These are phyloP conservation scores for Poeciliopsis infans DNA, from an alignment of 2,797 vertebrate species.

Conservation along the genomic window DNA sequence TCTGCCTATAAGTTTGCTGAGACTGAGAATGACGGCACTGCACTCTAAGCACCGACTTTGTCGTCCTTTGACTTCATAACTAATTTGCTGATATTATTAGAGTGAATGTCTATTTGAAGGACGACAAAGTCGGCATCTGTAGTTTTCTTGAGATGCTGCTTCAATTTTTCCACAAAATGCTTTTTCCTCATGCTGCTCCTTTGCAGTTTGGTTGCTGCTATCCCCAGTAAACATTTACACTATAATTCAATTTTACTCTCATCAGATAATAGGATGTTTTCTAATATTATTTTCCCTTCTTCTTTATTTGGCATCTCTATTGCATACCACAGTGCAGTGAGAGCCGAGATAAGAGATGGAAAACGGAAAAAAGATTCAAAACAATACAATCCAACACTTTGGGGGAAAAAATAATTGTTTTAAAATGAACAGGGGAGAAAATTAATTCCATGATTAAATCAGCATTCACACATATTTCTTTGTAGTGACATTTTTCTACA, in stretches of 20 bases:
- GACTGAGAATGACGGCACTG: too few species aligned
- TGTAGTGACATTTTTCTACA: too few species aligned
- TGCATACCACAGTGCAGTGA: not conserved
- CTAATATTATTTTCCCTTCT: too few species aligned
- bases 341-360: conserved; percentile 6
- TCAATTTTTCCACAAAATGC: not conserved
- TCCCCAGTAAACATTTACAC: too few species aligned
- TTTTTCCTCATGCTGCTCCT: not conserved
- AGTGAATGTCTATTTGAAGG: too few species aligned
- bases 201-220: too few species aligned
- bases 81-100: not conserved
- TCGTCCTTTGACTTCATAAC: not conserved
- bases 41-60: not conserved
- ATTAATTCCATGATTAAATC: conserved; percentile 14
- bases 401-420: conserved; percentile 11
- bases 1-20: not conserved
- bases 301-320: not conserved
- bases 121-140: too few species aligned
- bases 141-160: not conserved
- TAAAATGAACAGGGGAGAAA: conserved; percentile 34
- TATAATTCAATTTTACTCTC: too few species aligned
- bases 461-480: conserved; percentile 24
- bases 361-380: conserved; percentile 20
- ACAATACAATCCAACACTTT: not conserved
- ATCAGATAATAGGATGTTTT: too few species aligned